phyloP scores from a whole-genome alignment of 2,113 vertebrate genomes.

The Nyctereutes procyonoides region DNA sequence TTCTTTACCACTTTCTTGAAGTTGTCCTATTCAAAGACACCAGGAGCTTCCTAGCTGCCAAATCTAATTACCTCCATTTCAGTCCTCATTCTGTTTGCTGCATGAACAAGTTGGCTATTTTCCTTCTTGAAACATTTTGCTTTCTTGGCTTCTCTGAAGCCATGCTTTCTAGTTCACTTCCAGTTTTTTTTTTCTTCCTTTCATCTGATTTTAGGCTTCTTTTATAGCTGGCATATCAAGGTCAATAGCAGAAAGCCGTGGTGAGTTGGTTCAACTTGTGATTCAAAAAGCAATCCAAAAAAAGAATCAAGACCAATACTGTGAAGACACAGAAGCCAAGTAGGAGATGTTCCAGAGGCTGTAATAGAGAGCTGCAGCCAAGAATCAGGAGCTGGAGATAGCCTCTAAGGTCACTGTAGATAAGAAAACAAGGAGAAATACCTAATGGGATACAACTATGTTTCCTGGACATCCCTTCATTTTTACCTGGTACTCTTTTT shows the following conservation, averaged over 20 bases:
- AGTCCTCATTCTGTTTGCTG: not conserved
- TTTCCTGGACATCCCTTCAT: not conserved
- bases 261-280: not conserved
- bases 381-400: not conserved
- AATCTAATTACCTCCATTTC: not conserved
- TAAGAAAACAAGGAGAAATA: rapidly evolving
- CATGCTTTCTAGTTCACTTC: not conserved
- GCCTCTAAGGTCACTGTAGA: not conserved
- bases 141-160: not conserved
- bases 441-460: too few species aligned
- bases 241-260: not conserved
- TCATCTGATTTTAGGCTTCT: not conserved
- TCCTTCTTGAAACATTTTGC: not conserved
- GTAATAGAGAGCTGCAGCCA: not conserved
- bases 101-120: not conserved
- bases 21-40: not conserved
- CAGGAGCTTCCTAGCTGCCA: not conserved
- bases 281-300: not conserved
- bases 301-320: not conserved
- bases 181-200: not conserved
- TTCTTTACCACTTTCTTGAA: not conserved
- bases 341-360: not conserved
- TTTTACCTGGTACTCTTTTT: not conserved
- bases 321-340: not conserved
- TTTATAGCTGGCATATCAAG: not conserved